phyloP scores from a whole-genome alignment of 2,888 invertebrate genomes.

The Andrena hattorfiana region DNA sequence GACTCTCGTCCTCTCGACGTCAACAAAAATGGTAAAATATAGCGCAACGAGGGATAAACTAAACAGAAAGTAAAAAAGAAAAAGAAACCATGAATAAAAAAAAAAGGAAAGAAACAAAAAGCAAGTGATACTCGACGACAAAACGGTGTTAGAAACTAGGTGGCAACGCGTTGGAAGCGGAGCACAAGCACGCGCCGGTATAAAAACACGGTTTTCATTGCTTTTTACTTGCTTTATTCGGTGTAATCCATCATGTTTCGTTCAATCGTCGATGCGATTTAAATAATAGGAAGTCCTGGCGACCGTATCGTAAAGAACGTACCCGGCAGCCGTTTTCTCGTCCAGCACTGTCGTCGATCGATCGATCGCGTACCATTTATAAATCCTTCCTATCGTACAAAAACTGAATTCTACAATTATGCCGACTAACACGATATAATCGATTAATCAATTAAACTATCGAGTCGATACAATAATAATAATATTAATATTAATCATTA shows the following conservation, averaged over 20 bases:
- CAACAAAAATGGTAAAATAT: not conserved
- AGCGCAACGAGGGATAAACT: not conserved
- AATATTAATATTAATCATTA: slow-evolving; percentile 81
- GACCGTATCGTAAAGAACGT: slow-evolving; percentile 7
- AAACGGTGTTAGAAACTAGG: not conserved
- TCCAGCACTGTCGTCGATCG: slow-evolving; percentile 42
- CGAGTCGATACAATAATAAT: slow-evolving; percentile 81
- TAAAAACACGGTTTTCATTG: slow-evolving; percentile 67
- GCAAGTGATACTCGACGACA: not conserved
- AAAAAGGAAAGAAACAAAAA: not conserved
- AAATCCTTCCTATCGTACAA: slow-evolving; percentile 73
- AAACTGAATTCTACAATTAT: slow-evolving; percentile 80
- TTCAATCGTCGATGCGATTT: slow-evolving; percentile 38
- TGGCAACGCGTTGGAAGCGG: not conserved
- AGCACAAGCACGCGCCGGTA: slow-evolving; percentile 50
- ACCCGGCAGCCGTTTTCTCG: not conserved
- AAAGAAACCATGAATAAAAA: not conserved
- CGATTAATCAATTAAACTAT: slow-evolving; percentile 82
- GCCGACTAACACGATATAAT: slow-evolving; percentile 79
- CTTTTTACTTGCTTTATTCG: slow-evolving; percentile 66
- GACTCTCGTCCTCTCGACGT: not conserved
- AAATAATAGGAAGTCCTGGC: slow-evolving; percentile 23
- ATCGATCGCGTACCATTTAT: slow-evolving; percentile 59
- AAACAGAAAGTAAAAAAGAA: not conserved
- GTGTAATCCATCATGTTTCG: slow-evolving; percentile 35